Base-by-base conservation (phyloP, 2,888 invertebrate genomes). In the Campaea margaritaria region DNA sequence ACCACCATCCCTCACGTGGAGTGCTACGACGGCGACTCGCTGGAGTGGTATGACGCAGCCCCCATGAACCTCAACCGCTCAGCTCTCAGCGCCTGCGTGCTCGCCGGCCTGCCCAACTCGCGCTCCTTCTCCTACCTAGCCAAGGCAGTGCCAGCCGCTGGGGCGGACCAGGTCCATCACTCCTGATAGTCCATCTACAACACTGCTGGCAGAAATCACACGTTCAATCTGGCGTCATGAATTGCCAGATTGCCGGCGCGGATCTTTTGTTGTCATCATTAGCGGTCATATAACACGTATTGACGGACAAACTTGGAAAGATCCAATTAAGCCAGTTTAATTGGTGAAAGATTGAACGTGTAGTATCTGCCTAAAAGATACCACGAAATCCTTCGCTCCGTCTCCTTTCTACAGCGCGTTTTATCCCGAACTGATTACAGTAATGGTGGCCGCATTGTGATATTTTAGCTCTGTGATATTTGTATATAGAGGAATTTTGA, bases 1-100 rank as follows among this genome's bases (percentile, higher is more conserved):
- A 94, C 95, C 9, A 96, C 96, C 0, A 95, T 96, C 47, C 93
- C 95, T 16, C 94, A 93, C 76, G 97, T 97, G 64, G 97, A 97
- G 82, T 96, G 95, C 78, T 97, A 95, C 82, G 96, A 97, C 74
- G 93, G 93, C 0, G 91, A 93, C 55, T 93, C 93, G 0, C 86
- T 94, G 70, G 93, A 93, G 74, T 96, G 96, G 96, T 94, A 93
- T 77, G 94, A 94, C 70, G 95, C 95, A 0, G 94, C 96, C 0
- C 95, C 95, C 10, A 96, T 97, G 96, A 96, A 96, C 81, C 86
- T 97, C 38, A 96, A 96, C 81, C 93, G 97, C 14, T 96, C 96
- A 55, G 97, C 97, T 0, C 87, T 97, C 28, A 95, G 96, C 74
- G 96, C 96, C 1, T 96, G 96, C 82, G 96, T 96, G 0, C 89